A percentile compares a stretch with the other conserved stretches of the same genome.
phyloP scores from a whole-genome alignment of 1,140 invertebrate species.

The Zaprionus ornatus region DNA sequence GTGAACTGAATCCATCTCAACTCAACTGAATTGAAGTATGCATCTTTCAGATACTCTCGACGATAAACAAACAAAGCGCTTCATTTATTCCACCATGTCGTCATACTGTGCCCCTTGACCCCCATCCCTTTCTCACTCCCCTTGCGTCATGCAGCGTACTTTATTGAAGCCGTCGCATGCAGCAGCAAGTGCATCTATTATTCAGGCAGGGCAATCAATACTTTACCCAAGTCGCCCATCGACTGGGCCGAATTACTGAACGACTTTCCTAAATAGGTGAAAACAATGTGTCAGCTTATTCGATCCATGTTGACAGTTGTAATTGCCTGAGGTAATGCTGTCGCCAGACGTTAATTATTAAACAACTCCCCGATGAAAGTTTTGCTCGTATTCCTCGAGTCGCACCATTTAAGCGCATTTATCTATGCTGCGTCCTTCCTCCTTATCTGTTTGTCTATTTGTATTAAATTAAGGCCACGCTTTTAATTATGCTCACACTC shows the following conservation, averaged over 20 bases:
- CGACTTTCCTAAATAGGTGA: conserved; percentile 38
- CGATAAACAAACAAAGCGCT: conserved; percentile 58
- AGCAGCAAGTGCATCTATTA: conserved; percentile 62
- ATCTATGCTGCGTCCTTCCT: not conserved
- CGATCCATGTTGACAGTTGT: conserved; percentile 47
- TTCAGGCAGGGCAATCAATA: conserved; percentile 69
- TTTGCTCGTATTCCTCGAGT: conserved; percentile 5
- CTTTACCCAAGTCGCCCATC: conserved; percentile 49
- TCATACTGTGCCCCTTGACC: conserved; percentile 11
- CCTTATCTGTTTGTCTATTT: not conserved
- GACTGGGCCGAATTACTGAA: not conserved
- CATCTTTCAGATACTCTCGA: conserved; percentile 41
- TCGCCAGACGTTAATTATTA: conserved; percentile 56
- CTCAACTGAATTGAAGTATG: conserved; percentile 19
- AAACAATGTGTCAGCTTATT: conserved; percentile 59
- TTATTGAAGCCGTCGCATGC: conserved; percentile 18
- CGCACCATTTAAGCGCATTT: not conserved
- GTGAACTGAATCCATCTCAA: conserved; percentile 8
- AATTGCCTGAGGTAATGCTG: conserved; percentile 40
- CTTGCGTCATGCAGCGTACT: conserved; percentile 7
- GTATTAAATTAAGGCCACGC: conserved; percentile 34
- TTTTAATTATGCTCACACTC: conserved; percentile 30
- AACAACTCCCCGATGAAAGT: conserved; percentile 34
- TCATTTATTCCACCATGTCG: conserved; percentile 18
- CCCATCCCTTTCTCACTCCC: not conserved